Base-by-base conservation (phyloP, 2,888 invertebrate species). In the Netelia fuscicornis region DNA sequence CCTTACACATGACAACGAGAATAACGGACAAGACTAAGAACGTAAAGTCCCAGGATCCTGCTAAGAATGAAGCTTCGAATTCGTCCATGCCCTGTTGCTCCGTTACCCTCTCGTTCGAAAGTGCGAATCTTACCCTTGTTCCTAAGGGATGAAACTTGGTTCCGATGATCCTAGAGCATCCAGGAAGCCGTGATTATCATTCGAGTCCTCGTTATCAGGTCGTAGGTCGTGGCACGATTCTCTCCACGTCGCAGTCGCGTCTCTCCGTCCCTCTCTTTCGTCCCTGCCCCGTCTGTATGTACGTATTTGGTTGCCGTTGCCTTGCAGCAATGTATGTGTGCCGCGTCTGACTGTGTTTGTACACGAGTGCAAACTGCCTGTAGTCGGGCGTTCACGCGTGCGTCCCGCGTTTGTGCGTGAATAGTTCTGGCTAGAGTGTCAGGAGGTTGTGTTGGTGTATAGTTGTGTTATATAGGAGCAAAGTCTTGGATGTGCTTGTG, bases 181-280 rank as follows among this genome's bases (percentile, higher is more conserved):
- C 60, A 54, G 72, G 60, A 85, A 83, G 75, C 72, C 20, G 56
- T 37, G 71, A 72, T 80, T 80, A 42, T 79, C 64, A 9, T 60
- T 25, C n/a, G 10, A 74, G 58, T 83, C 81, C 64, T 80, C 56
- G 83, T 83, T 81, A 75, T 81, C 81, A 76, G 81, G 84, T 86
- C 86, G 81, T 84, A 84, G 86, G 84, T 84, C 78, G 83, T 75
- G 82, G 76, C 76, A 82, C 75, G 71, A 62, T 85, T 85, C 79
- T 79, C 75, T 83, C 68, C 79, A 71, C 80, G 67, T 76, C 71
- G 79, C 71, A 48, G 62, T 67, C 84, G 79, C 79, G 54, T 81
- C 84, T 74, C 52, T 62, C 56, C 58, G 62, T 23, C 62, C 42
- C 54, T 25, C 52, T 65, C 64, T 54, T 62, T 30, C 72, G 25